These are phyloP conservation scores for Oceanites oceanicus DNA, from an alignment of 2,113 vertebrate species.

Conservation along the genomic window DNA sequence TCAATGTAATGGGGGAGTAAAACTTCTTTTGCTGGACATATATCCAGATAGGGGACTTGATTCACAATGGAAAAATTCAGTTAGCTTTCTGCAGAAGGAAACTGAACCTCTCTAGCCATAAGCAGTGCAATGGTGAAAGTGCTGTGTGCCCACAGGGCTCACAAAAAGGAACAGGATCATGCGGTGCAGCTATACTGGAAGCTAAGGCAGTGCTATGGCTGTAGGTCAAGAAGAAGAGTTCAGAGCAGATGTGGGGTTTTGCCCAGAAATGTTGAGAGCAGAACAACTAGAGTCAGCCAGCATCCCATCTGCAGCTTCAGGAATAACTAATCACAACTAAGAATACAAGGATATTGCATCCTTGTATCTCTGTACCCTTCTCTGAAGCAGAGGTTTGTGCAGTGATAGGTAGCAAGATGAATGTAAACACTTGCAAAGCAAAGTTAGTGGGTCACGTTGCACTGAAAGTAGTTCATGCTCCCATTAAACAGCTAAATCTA, in stretches of 20 bases:
- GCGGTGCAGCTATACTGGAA: not conserved
- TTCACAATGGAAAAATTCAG: not conserved
- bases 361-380: not conserved
- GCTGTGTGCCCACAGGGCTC: accelerated
- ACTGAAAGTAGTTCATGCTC: not conserved
- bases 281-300: not conserved
- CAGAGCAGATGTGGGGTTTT: not conserved
- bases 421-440: not conserved
- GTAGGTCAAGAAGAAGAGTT: not conserved
- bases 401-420: not conserved
- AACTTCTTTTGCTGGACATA: not conserved
- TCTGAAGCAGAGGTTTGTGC: not conserved
- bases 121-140: not conserved
- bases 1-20: accelerated
- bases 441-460: accelerated
- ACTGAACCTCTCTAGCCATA: accelerated
- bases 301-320: not conserved
- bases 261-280: not conserved
- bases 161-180: accelerated
- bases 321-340: not conserved
- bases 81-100: not conserved
- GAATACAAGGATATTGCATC: no score
- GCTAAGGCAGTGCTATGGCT: not conserved
- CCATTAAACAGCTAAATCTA: not conserved
- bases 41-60: accelerated